These are phyloP conservation scores for Oreocharis arfaki DNA, from an alignment of 2,113 vertebrate genomes.

Conservation along the genomic window DNA sequence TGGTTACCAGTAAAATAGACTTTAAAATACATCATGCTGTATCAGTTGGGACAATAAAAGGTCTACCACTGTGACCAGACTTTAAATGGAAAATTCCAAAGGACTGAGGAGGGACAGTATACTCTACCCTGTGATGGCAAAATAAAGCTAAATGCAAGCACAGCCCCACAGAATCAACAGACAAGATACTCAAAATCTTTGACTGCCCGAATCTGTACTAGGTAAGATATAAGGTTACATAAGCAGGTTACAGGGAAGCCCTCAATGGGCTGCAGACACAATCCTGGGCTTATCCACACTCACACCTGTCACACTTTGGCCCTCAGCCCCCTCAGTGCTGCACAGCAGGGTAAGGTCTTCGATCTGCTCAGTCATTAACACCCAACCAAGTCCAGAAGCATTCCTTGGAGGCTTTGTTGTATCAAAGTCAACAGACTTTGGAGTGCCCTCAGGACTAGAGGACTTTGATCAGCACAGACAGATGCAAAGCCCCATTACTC, in stretches of 20 bases:
- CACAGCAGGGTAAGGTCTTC: not conserved
- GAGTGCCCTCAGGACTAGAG: not conserved
- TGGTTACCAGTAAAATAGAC: not conserved
- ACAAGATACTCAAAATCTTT: not conserved
- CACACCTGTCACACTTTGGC: accelerated
- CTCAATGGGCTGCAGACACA: accelerated
- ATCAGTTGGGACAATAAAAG: not conserved
- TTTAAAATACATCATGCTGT: not conserved
- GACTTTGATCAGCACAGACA: not conserved
- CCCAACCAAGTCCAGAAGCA: not conserved
- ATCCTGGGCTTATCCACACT: not conserved
- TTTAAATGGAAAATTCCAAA: not conserved
- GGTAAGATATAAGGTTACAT: accelerated
- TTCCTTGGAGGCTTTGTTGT: too few species aligned
- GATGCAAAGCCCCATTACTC: not conserved
- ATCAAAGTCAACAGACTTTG: not conserved
- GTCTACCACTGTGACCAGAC: not conserved
- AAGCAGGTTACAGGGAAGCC: not conserved
- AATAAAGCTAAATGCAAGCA: not conserved
- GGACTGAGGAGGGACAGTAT: too few species aligned
- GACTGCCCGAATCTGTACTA: not conserved
- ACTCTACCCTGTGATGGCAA: not conserved
- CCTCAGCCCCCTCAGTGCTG: not conserved
- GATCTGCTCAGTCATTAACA: not conserved
- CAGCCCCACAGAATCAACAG: not conserved